Conservation (phyloP, 1,140 invertebrate species). For the Bicyclus anynana region DNA sequence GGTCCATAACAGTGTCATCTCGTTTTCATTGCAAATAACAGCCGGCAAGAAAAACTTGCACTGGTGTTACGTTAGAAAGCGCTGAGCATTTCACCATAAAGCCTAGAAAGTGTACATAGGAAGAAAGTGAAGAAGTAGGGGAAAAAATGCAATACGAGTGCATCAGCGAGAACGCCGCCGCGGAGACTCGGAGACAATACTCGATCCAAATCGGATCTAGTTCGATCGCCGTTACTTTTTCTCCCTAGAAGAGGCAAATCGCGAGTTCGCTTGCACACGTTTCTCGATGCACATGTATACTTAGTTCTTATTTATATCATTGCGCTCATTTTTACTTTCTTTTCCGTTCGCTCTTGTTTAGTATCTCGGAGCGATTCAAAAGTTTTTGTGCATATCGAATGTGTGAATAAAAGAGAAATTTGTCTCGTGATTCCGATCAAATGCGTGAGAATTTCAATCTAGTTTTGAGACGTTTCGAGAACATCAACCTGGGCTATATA, state of each 20-base stretch:
- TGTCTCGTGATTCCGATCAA: neutral
- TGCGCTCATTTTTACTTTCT: conserved; percentile 76
- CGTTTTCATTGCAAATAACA: conserved; percentile 67
- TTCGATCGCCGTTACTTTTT: conserved; percentile 59
- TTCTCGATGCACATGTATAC: conserved; percentile 54
- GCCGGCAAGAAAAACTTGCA: conserved; percentile 69
- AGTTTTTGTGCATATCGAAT: conserved; percentile 20
- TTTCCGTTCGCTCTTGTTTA: conserved; percentile 70
- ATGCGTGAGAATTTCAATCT: neutral
- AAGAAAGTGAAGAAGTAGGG: conserved; percentile 74
- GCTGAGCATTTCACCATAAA: conserved; percentile 72
- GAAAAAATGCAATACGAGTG: conserved; percentile 59
- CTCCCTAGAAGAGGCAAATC: conserved; percentile 49
- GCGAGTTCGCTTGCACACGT: conserved; percentile 57
- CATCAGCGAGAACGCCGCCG: conserved; percentile 44
- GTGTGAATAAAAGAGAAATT: conserved; percentile 8
- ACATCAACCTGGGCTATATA: too few species aligned
- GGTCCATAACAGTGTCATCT: conserved; percentile 43
- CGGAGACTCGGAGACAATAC: conserved; percentile 44
- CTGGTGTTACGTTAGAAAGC: conserved; percentile 73
- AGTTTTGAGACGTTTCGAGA: neutral
- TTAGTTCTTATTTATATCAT: conserved; percentile 67
- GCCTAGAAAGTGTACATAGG: conserved; percentile 73
- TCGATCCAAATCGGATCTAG: conserved; percentile 52
- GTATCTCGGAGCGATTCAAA: conserved; percentile 36